A percentile compares a stretch with the other conserved stretches of the same genome.
Conservation (phyloP, 92 coral and sea anemone genomes). For the Meandrina meandrites region DNA sequence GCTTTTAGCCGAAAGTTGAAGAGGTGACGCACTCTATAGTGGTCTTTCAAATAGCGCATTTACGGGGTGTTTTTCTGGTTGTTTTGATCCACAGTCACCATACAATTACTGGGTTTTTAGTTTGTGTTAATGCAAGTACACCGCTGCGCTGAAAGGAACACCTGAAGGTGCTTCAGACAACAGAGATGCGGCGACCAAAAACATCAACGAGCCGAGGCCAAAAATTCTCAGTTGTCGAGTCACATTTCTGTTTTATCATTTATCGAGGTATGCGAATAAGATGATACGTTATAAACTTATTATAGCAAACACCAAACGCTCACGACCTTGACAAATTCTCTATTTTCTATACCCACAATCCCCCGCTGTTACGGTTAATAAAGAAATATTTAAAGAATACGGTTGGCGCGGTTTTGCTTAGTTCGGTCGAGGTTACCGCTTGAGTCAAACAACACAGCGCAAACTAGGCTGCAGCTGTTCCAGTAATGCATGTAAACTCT, state of each 20-base stretch:
- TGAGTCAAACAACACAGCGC: slow-evolving; percentile 10
- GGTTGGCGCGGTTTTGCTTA: not conserved
- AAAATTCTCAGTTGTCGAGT: not conserved
- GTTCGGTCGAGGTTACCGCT: slow-evolving; percentile 17
- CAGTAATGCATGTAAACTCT: not conserved
- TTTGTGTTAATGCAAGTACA: not conserved
- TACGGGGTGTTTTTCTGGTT: not conserved
- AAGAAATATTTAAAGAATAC: slow-evolving; percentile 39
- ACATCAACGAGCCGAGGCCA: not conserved
- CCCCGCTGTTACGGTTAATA: slow-evolving; percentile 38
- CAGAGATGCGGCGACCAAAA: not conserved
- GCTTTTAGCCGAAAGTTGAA: slow-evolving; percentile 20
- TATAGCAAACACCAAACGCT: not conserved
- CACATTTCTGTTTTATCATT: not conserved
- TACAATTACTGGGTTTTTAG: slow-evolving; percentile 9
- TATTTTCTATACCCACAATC: slow-evolving; percentile 19
- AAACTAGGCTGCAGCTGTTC: slow-evolving; percentile 17
- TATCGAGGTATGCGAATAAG: not conserved
- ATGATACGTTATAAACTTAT: not conserved
- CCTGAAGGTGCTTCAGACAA: not conserved
- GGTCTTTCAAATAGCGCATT: slow-evolving; percentile 18
- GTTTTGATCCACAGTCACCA: not conserved
- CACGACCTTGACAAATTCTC: not conserved
- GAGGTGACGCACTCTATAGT: slow-evolving; percentile 3
- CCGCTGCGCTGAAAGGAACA: slow-evolving; percentile 17